Base-by-base conservation (phyloP, 2,888 invertebrate species). In the Odontomyia ornata region DNA sequence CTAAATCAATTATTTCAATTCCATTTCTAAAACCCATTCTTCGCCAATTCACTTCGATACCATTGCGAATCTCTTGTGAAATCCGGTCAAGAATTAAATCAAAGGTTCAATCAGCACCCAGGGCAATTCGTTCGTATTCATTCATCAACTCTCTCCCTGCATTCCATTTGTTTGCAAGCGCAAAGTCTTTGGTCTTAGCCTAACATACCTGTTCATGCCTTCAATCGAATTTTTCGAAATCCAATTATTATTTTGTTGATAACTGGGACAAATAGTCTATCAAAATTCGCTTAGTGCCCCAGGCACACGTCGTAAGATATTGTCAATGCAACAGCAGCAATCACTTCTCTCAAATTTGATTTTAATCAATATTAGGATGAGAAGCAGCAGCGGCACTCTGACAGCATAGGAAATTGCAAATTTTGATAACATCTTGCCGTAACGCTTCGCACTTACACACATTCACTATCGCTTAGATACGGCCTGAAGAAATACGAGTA, bases 351-450 rank as follows among this genome's bases (percentile, higher is more conserved):
- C 52, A 73, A 73, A 73, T 73, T 73, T 60, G 73, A 60, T 73
- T 73, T 73, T 73, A 73, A 73, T 73, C 73, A 73, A 60, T 57
- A 73, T 60, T 57, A 60, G 52, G 43, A 36, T 15, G 47, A 69
- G 46, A 18, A 69, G 36, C 36, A 36, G 36, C 25, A 69, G 36
- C 36, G 9, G 36, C 25, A 25, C 25, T 30, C 73, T 73, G 73
- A 73, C 73, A 73, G 73, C 28, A 60, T 73, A 73, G 73, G 73
- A 73, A 73, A 73, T 73, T 73, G 73, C 73, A 73, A 73, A 73
- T 73, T 73, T 73, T 52, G 57, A 73, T 73, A 73, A 73, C 57
- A 73, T 73, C 73, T 57, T 36, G n/a, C 15, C 13, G 23, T n/a
- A 43, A 69, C 47, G 46, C 47, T 47, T 47, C 25, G 25, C 21